These are phyloP conservation scores for Coboldia fuscipes DNA, from an alignment of 1,140 invertebrate species.

Conservation along the genomic window DNA sequence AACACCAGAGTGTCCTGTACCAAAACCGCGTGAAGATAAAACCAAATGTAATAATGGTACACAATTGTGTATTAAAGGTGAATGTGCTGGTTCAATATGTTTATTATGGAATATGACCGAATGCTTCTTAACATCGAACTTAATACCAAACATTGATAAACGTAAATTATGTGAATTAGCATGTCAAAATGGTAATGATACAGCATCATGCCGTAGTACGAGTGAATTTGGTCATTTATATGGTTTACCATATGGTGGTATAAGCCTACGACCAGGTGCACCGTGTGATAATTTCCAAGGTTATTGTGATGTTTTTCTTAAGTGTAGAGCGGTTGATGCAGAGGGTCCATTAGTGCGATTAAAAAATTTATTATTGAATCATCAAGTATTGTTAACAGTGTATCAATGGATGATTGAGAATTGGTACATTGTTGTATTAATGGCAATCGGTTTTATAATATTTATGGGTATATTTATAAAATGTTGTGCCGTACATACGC, in stretches of 20 bases:
- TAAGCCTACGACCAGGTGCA: slow-evolving; percentile 77
- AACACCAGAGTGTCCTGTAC: slow-evolving; percentile 65
- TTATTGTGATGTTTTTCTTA: slow-evolving; percentile 96
- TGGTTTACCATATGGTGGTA: slow-evolving; percentile 59
- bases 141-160: slow-evolving; percentile 55
- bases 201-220: slow-evolving; percentile 62
- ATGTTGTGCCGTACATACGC: slow-evolving; percentile 97
- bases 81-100: slow-evolving; percentile 91
- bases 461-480: slow-evolving; percentile 99
- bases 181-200: slow-evolving; percentile 67
- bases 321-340: slow-evolving; percentile 92
- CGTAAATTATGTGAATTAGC: slow-evolving; percentile 85
- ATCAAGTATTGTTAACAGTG: slow-evolving; percentile 64
- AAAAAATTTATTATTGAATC: slow-evolving; percentile 91
- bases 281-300: slow-evolving; percentile 97
- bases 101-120: slow-evolving; percentile 83
- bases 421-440: slow-evolving; percentile 92
- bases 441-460: slow-evolving; percentile 76
- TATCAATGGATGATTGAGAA: slow-evolving; percentile 81
- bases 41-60: slow-evolving; percentile 69
- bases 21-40: slow-evolving; percentile 52
- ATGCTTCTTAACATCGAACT: slow-evolving; percentile 82
- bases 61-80: slow-evolving; percentile 78
- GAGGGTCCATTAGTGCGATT: slow-evolving; percentile 91
- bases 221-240: slow-evolving; percentile 57